Percentiles rank a stretch among this genome's conserved stretches.
Evolutionary conservation across 2,797 vertebrate species (phyloP).

Genomic region (Petrocephalus sullivani): DNA sequence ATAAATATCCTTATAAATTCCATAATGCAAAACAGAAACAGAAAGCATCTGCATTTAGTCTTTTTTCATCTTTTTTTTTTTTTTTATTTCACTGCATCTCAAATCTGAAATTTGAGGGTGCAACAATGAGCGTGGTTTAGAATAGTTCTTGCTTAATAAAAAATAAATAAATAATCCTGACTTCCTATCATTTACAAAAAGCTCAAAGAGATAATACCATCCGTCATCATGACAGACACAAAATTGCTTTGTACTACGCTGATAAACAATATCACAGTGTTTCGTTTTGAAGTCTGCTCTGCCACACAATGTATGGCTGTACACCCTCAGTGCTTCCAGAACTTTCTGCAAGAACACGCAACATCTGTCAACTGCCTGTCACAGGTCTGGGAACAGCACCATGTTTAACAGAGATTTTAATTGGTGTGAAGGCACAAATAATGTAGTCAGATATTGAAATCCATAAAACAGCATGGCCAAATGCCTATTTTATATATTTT

Average conservation of each 20-base stretch:
- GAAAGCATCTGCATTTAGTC: not conserved
- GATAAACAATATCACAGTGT: constrained; percentile 8
- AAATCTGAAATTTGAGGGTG: not conserved
- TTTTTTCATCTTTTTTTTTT: not conserved
- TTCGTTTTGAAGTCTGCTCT: not conserved
- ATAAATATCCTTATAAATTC: not conserved
- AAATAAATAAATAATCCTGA: not conserved
- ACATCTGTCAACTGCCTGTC: not conserved
- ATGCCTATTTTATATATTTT: not conserved
- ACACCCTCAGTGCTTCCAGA: not conserved
- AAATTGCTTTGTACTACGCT: constrained; percentile 12
- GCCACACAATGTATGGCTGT: constrained; percentile 7
- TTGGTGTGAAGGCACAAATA: not conserved
- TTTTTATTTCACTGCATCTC: not conserved
- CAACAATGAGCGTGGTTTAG: not conserved
- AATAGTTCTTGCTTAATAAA: not conserved
- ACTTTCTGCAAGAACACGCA: not conserved
- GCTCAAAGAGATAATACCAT: constrained; percentile 7
- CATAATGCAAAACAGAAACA: not conserved
- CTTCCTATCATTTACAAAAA: constrained; percentile 9
- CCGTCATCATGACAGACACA: constrained; percentile 11
- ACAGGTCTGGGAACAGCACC: not conserved
- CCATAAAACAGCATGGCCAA: not conserved
- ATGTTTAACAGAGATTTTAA: constrained; percentile 10
- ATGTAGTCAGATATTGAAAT: not conserved